These are phyloP conservation scores for Parnassius mnemosyne DNA, from an alignment of 2,888 invertebrate genomes.

Conservation along the genomic window DNA sequence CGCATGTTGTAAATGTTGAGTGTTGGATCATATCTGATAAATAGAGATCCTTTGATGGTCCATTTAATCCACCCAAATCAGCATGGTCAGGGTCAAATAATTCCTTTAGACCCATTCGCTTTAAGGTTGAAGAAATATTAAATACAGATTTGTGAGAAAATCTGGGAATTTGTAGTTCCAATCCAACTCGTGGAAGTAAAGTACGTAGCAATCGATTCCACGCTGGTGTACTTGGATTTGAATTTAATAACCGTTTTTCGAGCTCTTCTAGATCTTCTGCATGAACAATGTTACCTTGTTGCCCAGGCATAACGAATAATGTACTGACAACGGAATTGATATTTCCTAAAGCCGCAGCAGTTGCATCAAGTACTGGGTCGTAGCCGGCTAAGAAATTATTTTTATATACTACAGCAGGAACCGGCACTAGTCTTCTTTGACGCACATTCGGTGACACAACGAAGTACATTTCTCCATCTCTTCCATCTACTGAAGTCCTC, in stretches of 20 bases:
- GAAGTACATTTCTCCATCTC: constrained; percentile 93
- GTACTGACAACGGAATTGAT: constrained; percentile 87
- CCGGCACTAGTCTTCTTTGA: constrained; percentile 89
- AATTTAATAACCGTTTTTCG: constrained; percentile 85
- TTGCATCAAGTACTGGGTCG: constrained; percentile 91
- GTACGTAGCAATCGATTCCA: constrained; percentile 88
- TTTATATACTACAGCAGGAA: constrained; percentile 90
- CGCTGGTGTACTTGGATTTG: constrained; percentile 83
- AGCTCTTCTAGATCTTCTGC: constrained; percentile 88
- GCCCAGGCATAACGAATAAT: constrained; percentile 91
- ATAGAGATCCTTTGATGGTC: constrained; percentile 87
- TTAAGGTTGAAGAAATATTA: constrained; percentile 88
- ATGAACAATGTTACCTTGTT: constrained; percentile 89
- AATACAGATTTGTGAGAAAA: constrained; percentile 91
- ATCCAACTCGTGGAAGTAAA: constrained; percentile 86
- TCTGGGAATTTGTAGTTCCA: constrained; percentile 91
- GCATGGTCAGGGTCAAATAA: constrained; percentile 88
- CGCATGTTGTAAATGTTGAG: constrained; percentile 91
- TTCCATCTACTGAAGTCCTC: constrained; percentile 85
- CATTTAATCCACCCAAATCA: constrained; percentile 91
- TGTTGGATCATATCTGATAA: constrained; percentile 92
- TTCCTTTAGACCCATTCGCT: constrained; percentile 90
- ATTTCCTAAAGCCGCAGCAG: constrained; percentile 88
- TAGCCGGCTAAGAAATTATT: constrained; percentile 90
- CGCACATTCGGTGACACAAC: constrained; percentile 90